Evolutionary conservation across 2,797 vertebrate species (phyloP).

Genomic region (Phyllotis vaccarum): DNA sequence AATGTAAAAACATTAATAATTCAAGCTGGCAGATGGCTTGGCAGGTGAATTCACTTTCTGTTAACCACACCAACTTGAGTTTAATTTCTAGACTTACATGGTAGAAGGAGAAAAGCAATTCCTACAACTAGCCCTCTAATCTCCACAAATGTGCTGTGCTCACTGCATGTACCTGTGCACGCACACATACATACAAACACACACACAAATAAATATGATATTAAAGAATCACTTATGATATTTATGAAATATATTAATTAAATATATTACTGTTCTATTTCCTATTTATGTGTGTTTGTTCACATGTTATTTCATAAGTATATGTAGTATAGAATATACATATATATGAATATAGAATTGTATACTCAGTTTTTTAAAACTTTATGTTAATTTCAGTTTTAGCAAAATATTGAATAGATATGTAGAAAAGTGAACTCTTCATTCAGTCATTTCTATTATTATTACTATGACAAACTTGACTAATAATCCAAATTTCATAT

Average conservation of each 20-base stretch:
- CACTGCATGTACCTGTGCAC: background rate
- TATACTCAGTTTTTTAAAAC: background rate
- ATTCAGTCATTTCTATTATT: background rate
- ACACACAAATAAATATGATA: background rate
- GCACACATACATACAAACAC: background rate
- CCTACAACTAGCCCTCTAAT: background rate
- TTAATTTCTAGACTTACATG: background rate
- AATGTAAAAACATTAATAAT: background rate
- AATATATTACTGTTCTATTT: background rate
- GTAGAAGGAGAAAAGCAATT: background rate
- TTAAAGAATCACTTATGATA: background rate
- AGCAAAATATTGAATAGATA: background rate
- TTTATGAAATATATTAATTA: background rate
- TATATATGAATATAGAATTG: too few relatives aligned
- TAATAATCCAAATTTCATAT: background rate
- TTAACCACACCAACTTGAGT: background rate
- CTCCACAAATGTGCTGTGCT: background rate
- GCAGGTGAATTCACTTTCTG: background rate
- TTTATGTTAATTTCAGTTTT: too few relatives aligned
- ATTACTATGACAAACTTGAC: background rate
- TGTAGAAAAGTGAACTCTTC: background rate
- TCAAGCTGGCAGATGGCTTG: background rate
- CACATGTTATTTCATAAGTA: background rate
- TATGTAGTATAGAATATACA: too few relatives aligned
- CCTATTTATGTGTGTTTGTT: background rate